Evolutionary conservation across 1,140 invertebrate species (phyloP).

Genomic region (Drosophila repletoides): DNA sequence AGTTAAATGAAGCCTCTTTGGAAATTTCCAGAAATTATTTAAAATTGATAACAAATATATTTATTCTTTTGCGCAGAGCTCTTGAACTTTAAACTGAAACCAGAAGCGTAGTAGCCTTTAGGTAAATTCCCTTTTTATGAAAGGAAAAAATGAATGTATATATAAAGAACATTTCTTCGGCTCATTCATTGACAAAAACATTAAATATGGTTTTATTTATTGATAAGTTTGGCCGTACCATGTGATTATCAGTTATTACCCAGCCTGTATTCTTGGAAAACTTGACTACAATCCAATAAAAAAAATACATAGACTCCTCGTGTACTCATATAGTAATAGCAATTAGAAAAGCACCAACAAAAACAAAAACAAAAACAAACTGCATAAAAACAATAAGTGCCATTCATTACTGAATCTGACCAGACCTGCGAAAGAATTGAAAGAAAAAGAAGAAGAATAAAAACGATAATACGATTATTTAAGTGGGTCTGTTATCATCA

Average conservation of each 20-base stretch:
- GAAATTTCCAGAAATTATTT: too few species aligned
- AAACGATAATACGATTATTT: constrained; percentile 6
- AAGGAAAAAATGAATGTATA: too few species aligned
- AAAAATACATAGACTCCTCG: too few species aligned
- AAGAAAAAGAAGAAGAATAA: too few species aligned
- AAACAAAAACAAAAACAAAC: constrained; percentile 4
- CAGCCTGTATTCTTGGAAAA: constrained; percentile 26
- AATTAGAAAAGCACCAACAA: constrained; percentile 41
- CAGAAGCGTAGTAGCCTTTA: too few species aligned
- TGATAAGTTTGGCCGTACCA: constrained; percentile 18
- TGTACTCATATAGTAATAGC: constrained; percentile 42
- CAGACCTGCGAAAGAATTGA: constrained; percentile 7
- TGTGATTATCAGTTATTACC: constrained; percentile 35
- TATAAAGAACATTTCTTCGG: too few species aligned
- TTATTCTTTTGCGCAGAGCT: too few species aligned
- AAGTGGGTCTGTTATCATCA: constrained; percentile 31
- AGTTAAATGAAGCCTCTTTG: too few species aligned
- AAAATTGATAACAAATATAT: too few species aligned
- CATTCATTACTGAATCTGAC: constrained; percentile 65
- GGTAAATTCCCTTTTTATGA: constrained; percentile 3
- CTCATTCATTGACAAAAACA: constrained; percentile 22
- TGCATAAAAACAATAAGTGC: constrained; percentile 50
- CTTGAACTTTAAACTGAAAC: too few species aligned
- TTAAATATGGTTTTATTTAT: constrained; percentile 8
- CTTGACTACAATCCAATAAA: constrained; percentile 24